These are phyloP conservation scores for Nephrotoma guestfalica DNA, from an alignment of 2,888 invertebrate species.

Conservation along the genomic window DNA sequence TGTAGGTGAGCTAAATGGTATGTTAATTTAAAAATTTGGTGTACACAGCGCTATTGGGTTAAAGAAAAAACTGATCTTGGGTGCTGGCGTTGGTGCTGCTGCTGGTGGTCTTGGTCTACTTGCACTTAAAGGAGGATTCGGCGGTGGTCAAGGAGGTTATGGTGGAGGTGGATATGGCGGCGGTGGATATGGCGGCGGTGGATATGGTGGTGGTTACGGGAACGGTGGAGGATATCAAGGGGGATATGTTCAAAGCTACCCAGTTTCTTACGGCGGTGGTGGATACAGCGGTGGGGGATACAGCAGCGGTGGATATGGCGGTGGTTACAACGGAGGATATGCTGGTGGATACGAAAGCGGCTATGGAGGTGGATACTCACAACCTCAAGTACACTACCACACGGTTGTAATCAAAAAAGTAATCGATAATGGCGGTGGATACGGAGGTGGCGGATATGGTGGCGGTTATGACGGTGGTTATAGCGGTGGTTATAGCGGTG, in stretches of 20 bases:
- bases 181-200: background rate
- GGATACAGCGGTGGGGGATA: background rate
- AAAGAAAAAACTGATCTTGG: background rate
- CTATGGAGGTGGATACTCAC: background rate
- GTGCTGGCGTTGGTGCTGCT: background rate
- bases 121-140: background rate
- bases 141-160: background rate
- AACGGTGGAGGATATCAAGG: background rate
- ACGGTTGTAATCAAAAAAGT: background rate
- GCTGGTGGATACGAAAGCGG: background rate
- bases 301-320: constrained; percentile 1
- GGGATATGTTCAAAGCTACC: background rate
- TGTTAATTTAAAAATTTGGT: background rate
- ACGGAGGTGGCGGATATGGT: constrained; percentile 2
- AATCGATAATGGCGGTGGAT: background rate
- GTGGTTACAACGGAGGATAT: background rate
- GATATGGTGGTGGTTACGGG: constrained; percentile 1
- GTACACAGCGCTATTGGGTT: background rate
- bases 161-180: background rate
- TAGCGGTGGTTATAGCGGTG: background rate
- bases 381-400: background rate
- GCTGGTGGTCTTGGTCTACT: background rate
- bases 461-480: background rate
- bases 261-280: background rate
- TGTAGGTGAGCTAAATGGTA: background rate